A percentile compares a stretch with the other conserved stretches of the same genome.
Conservation (phyloP, 2,113 vertebrate genomes). For the Gnathonemus longibarbis region DNA sequence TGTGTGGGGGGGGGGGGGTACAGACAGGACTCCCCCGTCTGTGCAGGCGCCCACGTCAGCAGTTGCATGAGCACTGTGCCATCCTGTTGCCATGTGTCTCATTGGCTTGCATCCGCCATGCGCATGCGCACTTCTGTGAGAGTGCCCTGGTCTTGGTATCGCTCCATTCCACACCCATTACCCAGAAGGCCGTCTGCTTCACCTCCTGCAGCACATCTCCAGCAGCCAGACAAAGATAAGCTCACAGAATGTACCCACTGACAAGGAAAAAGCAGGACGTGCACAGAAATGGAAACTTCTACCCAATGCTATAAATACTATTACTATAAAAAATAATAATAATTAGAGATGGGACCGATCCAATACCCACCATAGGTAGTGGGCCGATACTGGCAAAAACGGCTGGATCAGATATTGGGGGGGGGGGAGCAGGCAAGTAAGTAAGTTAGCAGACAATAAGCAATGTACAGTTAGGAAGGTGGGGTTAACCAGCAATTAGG, state of each 20-base stretch:
- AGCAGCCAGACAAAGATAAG: not conserved
- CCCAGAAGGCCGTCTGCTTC: not conserved
- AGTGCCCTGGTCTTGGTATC: not conserved
- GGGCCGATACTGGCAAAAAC: no score
- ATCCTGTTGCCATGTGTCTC: not conserved
- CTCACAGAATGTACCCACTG: not conserved
- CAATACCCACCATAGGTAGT: not conserved
- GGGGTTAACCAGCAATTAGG: not conserved
- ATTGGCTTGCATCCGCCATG: not conserved
- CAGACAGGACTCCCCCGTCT: not conserved
- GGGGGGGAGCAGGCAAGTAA: no score
- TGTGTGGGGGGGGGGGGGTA: not conserved
- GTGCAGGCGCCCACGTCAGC: not conserved
- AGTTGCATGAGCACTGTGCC: not conserved
- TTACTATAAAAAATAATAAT: not conserved
- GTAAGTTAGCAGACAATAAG: not conserved
- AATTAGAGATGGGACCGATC: not conserved
- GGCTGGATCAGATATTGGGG: no score
- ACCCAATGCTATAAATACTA: not conserved
- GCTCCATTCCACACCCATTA: not conserved
- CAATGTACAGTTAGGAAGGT: not conserved
- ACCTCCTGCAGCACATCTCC: not conserved
- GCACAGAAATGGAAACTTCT: not conserved
- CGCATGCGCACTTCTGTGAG: not conserved
- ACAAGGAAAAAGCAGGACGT: not conserved